A percentile compares a stretch with the other conserved stretches of the same genome.
Conservation (phyloP, 2,113 vertebrate genomes). For the Pygoscelis antarcticus region DNA sequence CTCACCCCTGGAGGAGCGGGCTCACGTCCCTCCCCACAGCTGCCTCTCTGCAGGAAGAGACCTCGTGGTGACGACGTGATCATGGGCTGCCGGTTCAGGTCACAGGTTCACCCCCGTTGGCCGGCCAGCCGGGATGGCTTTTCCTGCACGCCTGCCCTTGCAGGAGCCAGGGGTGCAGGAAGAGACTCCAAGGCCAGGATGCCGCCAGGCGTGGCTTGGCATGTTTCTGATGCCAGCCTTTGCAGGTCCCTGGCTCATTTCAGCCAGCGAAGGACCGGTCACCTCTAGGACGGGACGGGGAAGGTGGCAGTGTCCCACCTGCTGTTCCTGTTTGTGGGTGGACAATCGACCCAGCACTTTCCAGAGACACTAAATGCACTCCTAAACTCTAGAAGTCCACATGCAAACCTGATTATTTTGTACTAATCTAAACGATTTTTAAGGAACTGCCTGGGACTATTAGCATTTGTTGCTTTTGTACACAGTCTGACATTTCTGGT, state of each 20-base stretch:
- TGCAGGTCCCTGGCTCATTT: not conserved
- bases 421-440: not conserved
- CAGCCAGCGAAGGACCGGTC: accelerated
- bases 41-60: not conserved
- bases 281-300: not conserved
- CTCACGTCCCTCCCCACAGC: not conserved
- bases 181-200: not conserved
- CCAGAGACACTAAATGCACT: not conserved
- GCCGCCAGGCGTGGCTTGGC: not conserved
- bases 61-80: accelerated
- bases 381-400: not conserved
- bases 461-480: not conserved
- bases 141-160: not conserved
- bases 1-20: accelerated
- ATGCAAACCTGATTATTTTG: not conserved
- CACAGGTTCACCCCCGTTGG: accelerated
- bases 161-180: not conserved
- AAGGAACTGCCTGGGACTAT: not conserved
- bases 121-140: accelerated
- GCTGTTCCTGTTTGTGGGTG: not conserved
- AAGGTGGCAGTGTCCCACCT: not conserved
- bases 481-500: not conserved
- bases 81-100: not conserved
- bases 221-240: not conserved
- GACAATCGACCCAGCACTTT: not conserved